Base-by-base conservation (phyloP, 2,888 invertebrate species). In the Coleophora deauratella region DNA sequence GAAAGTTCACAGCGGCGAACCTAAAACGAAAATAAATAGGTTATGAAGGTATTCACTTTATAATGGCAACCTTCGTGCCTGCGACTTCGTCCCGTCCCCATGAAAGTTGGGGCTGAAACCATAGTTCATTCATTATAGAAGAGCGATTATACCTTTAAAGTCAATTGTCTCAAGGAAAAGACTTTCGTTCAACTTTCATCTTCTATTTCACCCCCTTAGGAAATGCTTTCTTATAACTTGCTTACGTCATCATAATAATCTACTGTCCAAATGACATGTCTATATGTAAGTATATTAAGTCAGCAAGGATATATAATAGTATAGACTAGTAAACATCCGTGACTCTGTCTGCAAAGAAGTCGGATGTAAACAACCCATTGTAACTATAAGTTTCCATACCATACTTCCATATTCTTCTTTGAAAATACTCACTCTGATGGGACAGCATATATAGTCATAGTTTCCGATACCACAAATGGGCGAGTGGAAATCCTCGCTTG, bases 1-100 rank as follows among this genome's bases (percentile, higher is more conserved):
- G 86, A 80, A 3, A 93, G 72, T 41, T 91, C 88, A 57, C 93
- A 93, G 62, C 91, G 89, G 41, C 92, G 85, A 1, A 91, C 89
- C 84, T 86, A 42, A 9, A 48, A 59, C 31, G 34, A 28, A 40
- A 45, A 36, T 11, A 43, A 14, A 10, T 27, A 27, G 11, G 6
- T 21, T 21, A 6, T 35, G 1, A 2, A 3, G 9, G n/a, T 2
- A n/a, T 9, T 30, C 9, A 1, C 14, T 30, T 33, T 15, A 7
- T 9, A 10, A 8, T 1, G 15, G 9, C 10, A 4, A 9, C 1
- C 1, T 35, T 21, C 11, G 12, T 12, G 6, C 9, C 9, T n/a
- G 11, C 4, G 9, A n/a, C 32, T 4, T 4, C 8, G n/a, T 32
- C 7, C 6, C n/a, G 33, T 6, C 4, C 9, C 11, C n/a, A 12